A percentile compares a stretch with the other conserved stretches of the same genome.
phyloP scores from a whole-genome alignment of 92 coral and sea anemone species.

The Paragorgia papillata region DNA sequence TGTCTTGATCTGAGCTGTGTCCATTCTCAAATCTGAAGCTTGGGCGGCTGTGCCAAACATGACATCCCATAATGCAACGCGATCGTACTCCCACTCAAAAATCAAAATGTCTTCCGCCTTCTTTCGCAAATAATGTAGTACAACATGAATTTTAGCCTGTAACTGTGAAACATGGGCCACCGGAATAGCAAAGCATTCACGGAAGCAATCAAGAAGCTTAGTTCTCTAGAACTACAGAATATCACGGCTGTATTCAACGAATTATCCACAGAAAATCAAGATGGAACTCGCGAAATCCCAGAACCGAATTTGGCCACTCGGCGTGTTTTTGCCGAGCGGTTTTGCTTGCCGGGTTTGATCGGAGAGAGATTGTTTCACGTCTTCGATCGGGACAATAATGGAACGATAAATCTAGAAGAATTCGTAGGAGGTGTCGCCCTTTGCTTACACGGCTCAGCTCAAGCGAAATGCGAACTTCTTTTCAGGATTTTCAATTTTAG shows the following conservation, averaged over 20 bases:
- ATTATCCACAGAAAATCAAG: conserved; percentile 80
- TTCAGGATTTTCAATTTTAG: conserved; percentile 57
- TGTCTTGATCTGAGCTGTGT: no score
- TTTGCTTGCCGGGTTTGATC: conserved; percentile 91
- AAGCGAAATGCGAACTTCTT: conserved; percentile 92
- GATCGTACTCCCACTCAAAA: no score
- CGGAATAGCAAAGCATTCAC: conserved; percentile 53
- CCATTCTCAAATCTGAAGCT: no score
- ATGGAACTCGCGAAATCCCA: conserved; percentile 78
- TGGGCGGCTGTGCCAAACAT: no score
- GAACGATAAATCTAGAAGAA: conserved; percentile 93
- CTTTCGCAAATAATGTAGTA: no score
- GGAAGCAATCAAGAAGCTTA: conserved; percentile 86
- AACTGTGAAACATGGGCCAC: conserved; percentile 29
- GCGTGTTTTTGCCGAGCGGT: conserved; percentile 95
- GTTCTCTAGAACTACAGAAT: conserved; percentile 81
- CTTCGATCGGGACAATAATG: conserved; percentile 87
- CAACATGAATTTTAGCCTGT: no score
- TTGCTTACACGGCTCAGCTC: conserved; percentile 93
- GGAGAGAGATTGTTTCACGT: conserved; percentile 95
- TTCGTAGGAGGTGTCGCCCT: conserved; percentile 97
- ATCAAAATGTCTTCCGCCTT: no score
- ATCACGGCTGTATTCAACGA: conserved; percentile 92
- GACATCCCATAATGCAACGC: no score
- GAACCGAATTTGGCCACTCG: conserved; percentile 80